phyloP scores from a whole-genome alignment of 2,113 vertebrate genomes.

The Cavia porcellus region DNA sequence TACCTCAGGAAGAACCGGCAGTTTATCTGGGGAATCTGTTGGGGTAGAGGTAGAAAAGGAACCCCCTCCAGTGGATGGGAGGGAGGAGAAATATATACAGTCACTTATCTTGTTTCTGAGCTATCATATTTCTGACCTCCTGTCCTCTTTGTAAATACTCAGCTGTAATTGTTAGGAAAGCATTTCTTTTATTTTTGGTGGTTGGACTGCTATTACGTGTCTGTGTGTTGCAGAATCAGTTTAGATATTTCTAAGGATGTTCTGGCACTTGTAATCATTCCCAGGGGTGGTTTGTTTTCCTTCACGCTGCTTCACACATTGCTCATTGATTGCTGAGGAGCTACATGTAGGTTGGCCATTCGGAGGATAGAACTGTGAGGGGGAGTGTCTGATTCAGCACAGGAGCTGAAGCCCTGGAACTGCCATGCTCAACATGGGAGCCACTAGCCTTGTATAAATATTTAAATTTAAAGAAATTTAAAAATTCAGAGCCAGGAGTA shows the following conservation, averaged over 20 bases:
- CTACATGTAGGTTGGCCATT: background rate
- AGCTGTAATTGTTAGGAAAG: constrained; percentile 20
- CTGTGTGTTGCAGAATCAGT: constrained; percentile 46
- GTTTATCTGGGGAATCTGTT: background rate
- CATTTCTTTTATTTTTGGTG: constrained; percentile 42
- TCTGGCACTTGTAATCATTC: constrained; percentile 17
- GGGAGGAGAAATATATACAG: background rate
- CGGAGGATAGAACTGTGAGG: constrained; percentile 34
- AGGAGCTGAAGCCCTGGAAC: background rate
- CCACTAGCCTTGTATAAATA: background rate
- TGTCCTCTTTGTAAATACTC: background rate
- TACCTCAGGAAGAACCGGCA: constrained; percentile 50
- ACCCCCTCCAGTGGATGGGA: background rate
- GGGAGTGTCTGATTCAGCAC: constrained; percentile 49
- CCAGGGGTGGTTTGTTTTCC: constrained; percentile 42
- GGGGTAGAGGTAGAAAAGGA: constrained; percentile 2
- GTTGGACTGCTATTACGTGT: background rate
- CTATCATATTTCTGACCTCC: background rate
- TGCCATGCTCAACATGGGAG: background rate
- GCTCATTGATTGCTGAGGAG: background rate
- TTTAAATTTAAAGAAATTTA: constrained; percentile 7
- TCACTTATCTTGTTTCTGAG: constrained; percentile 34
- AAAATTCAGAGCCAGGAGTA: background rate
- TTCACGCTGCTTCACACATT: constrained; percentile 21
- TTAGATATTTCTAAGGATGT: constrained; percentile 49